Conservation (phyloP, 2,888 invertebrate species). For the Campopleginae sp. region DNA sequence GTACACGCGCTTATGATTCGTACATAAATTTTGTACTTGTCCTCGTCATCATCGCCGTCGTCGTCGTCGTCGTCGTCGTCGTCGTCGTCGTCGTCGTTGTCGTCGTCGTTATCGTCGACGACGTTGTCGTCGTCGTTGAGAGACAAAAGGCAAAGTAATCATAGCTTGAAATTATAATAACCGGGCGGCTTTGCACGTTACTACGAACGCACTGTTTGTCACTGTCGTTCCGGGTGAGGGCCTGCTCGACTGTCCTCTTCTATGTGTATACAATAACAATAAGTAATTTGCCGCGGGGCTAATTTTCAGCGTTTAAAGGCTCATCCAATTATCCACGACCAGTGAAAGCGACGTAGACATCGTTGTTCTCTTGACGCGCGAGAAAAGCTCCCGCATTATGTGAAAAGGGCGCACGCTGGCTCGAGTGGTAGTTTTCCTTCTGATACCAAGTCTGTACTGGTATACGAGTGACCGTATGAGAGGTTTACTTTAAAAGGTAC, state of each 20-base stretch:
- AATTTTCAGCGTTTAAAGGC: constrained; percentile 81
- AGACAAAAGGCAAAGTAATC: constrained; percentile 81
- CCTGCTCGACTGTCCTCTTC: constrained; percentile 48
- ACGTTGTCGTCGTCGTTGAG: constrained; percentile 60
- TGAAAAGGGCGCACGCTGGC: constrained; percentile 34
- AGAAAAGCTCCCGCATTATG: constrained; percentile 61
- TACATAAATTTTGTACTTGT: not conserved
- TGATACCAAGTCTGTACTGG: constrained; percentile 35
- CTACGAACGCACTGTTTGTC: constrained; percentile 49
- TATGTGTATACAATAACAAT: constrained; percentile 28
- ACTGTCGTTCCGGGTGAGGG: constrained; percentile 33
- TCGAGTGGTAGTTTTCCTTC: constrained; percentile 50
- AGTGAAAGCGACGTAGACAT: constrained; percentile 71
- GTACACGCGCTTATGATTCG: not conserved
- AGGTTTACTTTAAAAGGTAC: constrained; percentile 75
- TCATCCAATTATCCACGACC: constrained; percentile 81
- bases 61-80: not conserved
- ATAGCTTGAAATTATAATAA: constrained; percentile 82
- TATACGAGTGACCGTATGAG: constrained; percentile 73
- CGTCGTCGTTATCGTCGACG: not conserved
- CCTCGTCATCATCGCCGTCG: not conserved
- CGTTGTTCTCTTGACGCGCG: constrained; percentile 70
- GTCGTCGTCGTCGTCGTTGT: constrained; percentile 43
- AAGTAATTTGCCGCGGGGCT: constrained; percentile 81
- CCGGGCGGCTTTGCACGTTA: constrained; percentile 70